Conservation (phyloP, 2,888 invertebrate genomes). For the Drosophila limbata region DNA sequence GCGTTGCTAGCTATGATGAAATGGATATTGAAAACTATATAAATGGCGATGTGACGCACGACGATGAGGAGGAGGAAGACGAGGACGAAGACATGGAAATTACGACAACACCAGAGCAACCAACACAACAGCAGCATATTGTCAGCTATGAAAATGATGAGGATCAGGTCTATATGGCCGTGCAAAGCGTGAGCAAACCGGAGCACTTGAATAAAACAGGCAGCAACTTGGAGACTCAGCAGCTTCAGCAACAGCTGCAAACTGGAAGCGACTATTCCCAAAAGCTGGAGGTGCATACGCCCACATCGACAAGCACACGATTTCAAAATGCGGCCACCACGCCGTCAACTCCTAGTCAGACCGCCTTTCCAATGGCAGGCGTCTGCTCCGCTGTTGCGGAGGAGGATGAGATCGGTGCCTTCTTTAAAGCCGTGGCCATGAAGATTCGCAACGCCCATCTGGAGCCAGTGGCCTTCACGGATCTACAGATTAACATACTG, state of each 20-base stretch:
- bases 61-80: conserved; percentile 46
- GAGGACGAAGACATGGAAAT: conserved; percentile 63
- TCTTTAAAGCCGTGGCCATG: conserved; percentile 83
- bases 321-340: conserved; percentile 46
- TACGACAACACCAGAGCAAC: conserved; percentile 42
- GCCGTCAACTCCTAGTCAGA: conserved; percentile 52
- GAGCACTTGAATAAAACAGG: conserved; percentile 36
- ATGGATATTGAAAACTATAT: conserved; percentile 83
- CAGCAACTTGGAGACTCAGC: conserved; percentile 45
- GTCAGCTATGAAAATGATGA: conserved; percentile 63
- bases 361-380: conserved; percentile 40
- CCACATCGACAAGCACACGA: conserved; percentile 41
- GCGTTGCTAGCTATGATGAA: conserved; percentile 76
- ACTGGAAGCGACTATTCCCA: conserved; percentile 50
- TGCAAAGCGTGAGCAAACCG: conserved; percentile 52
- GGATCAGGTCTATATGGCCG: conserved; percentile 61
- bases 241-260: conserved; percentile 46
- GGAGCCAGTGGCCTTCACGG: conserved; percentile 82
- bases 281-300: conserved; percentile 56
- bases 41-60: conserved; percentile 74
- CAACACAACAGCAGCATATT: conserved; percentile 54
- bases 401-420: conserved; percentile 83
- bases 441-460: conserved; percentile 83
- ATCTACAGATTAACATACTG: conserved; percentile 83
- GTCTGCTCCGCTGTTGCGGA: conserved; percentile 50